Evolutionary conservation across 2,113 vertebrate genomes (phyloP).

Genomic region (Camelus bactrianus): DNA sequence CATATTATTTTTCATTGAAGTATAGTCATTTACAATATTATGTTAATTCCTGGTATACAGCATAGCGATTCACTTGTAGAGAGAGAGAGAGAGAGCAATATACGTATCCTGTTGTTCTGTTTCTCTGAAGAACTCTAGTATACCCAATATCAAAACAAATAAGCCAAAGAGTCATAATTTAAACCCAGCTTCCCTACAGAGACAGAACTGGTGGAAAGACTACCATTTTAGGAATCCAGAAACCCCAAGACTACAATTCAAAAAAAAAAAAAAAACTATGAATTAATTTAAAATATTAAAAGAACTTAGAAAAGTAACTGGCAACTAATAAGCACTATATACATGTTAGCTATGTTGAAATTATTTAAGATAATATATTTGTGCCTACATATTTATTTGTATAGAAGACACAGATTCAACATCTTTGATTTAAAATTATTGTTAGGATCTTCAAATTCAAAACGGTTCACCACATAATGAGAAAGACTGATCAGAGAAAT

Average conservation of each 20-base stretch:
- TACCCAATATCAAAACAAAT: background rate
- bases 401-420: background rate
- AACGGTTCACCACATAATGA: background rate
- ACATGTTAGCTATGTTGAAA: background rate
- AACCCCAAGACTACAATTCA: background rate
- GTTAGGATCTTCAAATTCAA: background rate
- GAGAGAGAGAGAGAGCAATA: too few relatives aligned
- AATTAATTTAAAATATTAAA: background rate
- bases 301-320: background rate
- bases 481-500: background rate
- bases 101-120: background rate
- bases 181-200: background rate
- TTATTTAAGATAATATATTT: background rate
- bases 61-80: too few relatives aligned
- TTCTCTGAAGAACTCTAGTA: background rate
- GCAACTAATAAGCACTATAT: background rate
- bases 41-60: too few relatives aligned
- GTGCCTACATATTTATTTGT: background rate
- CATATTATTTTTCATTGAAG: background rate
- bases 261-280: background rate
- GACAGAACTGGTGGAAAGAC: background rate
- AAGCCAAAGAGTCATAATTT: background rate
- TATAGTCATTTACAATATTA: too few relatives aligned
- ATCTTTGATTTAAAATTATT: constrained; percentile 7
- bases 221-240: background rate